A percentile compares a stretch with the other conserved stretches of the same genome.
Conservation (phyloP, 2,888 invertebrate genomes). For the Busseola fusca region DNA sequence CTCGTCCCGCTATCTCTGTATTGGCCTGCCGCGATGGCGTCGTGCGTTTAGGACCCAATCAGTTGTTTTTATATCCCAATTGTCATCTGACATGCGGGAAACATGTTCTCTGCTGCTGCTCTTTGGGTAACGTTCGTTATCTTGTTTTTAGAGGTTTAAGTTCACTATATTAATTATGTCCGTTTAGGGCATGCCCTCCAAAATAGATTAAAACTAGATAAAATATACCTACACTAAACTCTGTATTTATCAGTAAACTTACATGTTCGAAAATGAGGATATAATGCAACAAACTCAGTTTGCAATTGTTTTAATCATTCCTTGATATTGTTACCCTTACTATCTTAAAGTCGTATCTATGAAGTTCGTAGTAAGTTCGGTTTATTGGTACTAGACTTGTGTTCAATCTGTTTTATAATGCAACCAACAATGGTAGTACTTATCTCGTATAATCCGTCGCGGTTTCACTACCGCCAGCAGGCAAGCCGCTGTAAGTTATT, state of each 20-base stretch:
- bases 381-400: conserved; percentile 29
- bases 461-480: conserved; percentile 54
- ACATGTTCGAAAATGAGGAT: conserved; percentile 16
- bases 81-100: no score
- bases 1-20: no score
- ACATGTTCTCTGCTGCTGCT: no score
- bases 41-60: no score
- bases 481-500: conserved; percentile 67
- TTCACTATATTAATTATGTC: no score
- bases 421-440: conserved; percentile 67
- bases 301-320: conserved; percentile 31
- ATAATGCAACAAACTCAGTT: conserved; percentile 24
- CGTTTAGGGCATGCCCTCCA: not conserved
- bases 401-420: conserved; percentile 64
- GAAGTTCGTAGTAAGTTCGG: conserved; percentile 22
- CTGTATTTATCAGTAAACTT: not conserved
- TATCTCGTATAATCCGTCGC: conserved; percentile 62
- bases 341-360: conserved; percentile 34
- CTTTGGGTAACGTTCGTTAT: no score
- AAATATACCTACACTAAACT: not conserved
- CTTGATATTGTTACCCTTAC: conserved; percentile 36
- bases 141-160: no score
- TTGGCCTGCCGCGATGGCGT: no score
- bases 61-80: no score
- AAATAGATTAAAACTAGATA: conserved; percentile 1